phyloP scores from a whole-genome alignment of 2,113 vertebrate genomes.

The Lophochroa leadbeateri region DNA sequence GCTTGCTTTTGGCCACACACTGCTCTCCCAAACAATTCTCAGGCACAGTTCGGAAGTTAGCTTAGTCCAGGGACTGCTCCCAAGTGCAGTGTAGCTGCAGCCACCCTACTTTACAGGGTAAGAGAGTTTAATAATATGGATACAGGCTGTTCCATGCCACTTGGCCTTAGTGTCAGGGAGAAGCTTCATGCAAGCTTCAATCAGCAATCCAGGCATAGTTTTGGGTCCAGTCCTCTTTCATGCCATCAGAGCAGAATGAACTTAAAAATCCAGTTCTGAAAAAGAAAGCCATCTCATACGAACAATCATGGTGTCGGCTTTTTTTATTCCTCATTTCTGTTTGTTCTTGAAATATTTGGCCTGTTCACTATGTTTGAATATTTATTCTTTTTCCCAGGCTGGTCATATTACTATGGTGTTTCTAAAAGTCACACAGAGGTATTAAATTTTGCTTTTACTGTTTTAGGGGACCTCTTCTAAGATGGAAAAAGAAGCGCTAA shows the following conservation, averaged over 20 bases:
- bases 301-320: accelerated
- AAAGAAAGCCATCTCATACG: background rate
- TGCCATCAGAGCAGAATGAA: background rate
- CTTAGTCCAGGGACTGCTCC: background rate
- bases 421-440: background rate
- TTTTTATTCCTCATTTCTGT: background rate
- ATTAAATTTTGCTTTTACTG: background rate
- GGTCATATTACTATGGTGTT: background rate
- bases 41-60: background rate
- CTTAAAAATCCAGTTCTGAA: background rate
- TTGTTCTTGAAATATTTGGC: background rate
- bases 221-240: background rate
- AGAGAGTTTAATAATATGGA: background rate
- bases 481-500: background rate
- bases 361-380: background rate
- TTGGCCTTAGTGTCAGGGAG: background rate
- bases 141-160: background rate
- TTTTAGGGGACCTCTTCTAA: background rate
- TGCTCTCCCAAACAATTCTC: background rate
- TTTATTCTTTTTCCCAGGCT: background rate
- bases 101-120: background rate
- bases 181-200: background rate
- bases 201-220: background rate
- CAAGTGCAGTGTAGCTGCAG: background rate
- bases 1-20: conserved; percentile 11